phyloP scores from a whole-genome alignment of 2,113 vertebrate species.

The Chionodraco myersi region DNA sequence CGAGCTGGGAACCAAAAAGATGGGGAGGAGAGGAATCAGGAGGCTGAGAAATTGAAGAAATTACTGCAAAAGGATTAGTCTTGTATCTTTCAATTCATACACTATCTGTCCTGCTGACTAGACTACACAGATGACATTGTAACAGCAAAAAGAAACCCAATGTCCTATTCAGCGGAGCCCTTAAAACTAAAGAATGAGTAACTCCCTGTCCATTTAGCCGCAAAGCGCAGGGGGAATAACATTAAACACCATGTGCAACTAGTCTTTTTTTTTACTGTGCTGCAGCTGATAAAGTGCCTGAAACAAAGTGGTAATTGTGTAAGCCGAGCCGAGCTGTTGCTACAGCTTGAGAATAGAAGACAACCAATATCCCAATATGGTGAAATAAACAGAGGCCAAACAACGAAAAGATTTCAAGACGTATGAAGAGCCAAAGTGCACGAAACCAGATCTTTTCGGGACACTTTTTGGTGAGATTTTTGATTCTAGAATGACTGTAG shows the following conservation, averaged over 20 bases:
- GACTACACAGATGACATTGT: constrained; percentile 34
- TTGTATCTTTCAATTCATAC: constrained; percentile 1
- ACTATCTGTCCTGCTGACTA: constrained; percentile 11
- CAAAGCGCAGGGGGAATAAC: constrained; percentile 3
- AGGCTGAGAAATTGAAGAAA: constrained; percentile 2
- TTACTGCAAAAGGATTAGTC: not conserved
- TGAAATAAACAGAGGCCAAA: constrained; percentile 25
- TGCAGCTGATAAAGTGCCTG: constrained; percentile 51
- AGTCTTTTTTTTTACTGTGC: constrained; percentile 32
- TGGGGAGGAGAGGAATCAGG: constrained; percentile 24
- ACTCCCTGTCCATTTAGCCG: not conserved
- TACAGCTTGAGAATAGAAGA: constrained; percentile 62
- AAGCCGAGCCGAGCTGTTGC: constrained; percentile 40
- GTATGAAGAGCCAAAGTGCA: not conserved
- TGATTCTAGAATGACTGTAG: not conserved
- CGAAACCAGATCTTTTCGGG: not conserved
- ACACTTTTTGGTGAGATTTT: not conserved
- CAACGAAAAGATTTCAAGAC: not conserved
- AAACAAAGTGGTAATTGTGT: constrained; percentile 61
- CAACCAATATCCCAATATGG: constrained; percentile 24
- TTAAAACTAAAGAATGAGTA: constrained; percentile 43
- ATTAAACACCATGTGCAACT: constrained; percentile 47
- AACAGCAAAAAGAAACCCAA: constrained; percentile 16
- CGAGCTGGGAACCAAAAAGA: constrained; percentile 51
- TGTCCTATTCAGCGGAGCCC: constrained; percentile 11